A percentile compares a stretch with the other conserved stretches of the same genome.
These are phyloP conservation scores for Corythornis leucogaster DNA, from an alignment of 2,797 vertebrate genomes.

Conservation along the genomic window DNA sequence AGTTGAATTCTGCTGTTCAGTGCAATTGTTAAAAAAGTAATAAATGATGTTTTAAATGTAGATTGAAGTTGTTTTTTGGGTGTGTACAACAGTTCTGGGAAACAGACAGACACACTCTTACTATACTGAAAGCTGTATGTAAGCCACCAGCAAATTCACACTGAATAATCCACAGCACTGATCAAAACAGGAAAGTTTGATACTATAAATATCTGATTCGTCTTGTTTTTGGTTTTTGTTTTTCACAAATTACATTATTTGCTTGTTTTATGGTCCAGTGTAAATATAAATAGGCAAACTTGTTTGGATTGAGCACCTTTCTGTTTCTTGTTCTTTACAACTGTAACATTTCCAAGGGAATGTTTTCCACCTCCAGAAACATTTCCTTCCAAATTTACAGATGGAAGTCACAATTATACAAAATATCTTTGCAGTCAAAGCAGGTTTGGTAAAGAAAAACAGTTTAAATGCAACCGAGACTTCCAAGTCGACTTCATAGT, in stretches of 20 bases:
- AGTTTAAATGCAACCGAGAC: neutral
- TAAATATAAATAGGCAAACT: neutral
- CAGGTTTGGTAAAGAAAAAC: neutral
- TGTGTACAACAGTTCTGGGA: neutral
- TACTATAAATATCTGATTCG: neutral
- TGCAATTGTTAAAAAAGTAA: neutral
- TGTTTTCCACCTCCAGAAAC: neutral
- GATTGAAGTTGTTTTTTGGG: neutral
- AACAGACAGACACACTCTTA: neutral
- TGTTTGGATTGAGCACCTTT: neutral
- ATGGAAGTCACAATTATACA: neutral
- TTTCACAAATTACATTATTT: neutral
- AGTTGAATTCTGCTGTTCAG: neutral
- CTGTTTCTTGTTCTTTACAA: neutral
- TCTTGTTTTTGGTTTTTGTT: neutral
- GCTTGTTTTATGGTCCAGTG: neutral
- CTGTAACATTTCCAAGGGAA: neutral
- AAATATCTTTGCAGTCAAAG: constrained; percentile 13
- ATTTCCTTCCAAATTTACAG: constrained; percentile 16
- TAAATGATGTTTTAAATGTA: neutral
- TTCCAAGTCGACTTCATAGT: neutral
- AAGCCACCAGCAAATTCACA: neutral
- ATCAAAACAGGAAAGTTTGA: neutral
- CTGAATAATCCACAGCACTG: neutral
- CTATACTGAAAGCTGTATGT: neutral